Base-by-base conservation (phyloP, 2,888 invertebrate genomes). In the Pristionchus exspectatus region DNA sequence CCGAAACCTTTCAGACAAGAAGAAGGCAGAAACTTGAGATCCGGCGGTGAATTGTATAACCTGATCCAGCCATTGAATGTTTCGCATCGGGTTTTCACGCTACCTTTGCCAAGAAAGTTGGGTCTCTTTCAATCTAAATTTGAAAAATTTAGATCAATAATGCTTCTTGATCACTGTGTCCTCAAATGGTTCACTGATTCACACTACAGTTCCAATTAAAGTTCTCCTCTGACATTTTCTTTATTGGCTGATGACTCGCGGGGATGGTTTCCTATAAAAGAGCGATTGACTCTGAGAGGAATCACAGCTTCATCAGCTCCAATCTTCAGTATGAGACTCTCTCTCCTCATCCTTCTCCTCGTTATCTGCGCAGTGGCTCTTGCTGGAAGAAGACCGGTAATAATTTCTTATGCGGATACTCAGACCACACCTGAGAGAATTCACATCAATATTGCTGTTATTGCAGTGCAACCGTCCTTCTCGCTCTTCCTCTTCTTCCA, bases 261-360 rank as follows among this genome's bases (percentile, higher is more conserved):
- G 50, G n/a, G 14, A 4, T 16, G 27, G 50, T 24, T 81, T 33
- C 50, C 50, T 81, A 81, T 81, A 81, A 81, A 81, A 81, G 72
- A 33, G 4, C 16, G 33, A 30, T 3, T 12, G 0, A 30, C 1
- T 24, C 9, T 2, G 77, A 3, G 81, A 81, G 81, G n/a, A 50
- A 81, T 21, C 81, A 81, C 81, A 54, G 21, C 50, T 81, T 81
- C 81, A 21, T n/a, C 81, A 38, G 38, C 74, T 74, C 38, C 74
- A 30, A 21, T 38, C 74, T 74, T 12, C 44, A 81, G 14, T 27
- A 81, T 81, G 81, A 81, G 50, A 81, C 44, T 81, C n/a, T 81
- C 81, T 54, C 81, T 81, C 16, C 24, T 81, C 81, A 14, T 81
- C 81, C 81, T 81, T 50, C 81, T 81, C 38, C 81, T 81, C n/a